A percentile compares a stretch with the other conserved stretches of the same genome.
Conservation (phyloP, 2,888 invertebrate species). For the Sinopyrophorus schimmeli region DNA sequence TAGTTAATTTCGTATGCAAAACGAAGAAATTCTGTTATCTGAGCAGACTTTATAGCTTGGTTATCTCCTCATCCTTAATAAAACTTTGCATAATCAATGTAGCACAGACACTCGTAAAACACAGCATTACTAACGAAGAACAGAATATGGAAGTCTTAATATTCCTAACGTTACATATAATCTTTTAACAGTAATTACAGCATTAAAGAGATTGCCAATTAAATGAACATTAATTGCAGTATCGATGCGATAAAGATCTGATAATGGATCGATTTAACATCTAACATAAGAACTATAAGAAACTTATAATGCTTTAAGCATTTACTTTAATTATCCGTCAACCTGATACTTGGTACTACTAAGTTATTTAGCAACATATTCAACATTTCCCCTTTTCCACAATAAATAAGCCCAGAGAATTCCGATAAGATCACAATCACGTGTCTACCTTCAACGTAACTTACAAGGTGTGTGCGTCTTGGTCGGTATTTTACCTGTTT, state of each 20-base stretch:
- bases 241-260: conserved; percentile 25
- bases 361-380: conserved; percentile 34
- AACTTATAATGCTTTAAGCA: conserved; percentile 25
- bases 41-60: conserved; percentile 13
- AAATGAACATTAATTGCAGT: conserved; percentile 10
- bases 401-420: conserved; percentile 36
- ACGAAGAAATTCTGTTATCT: conserved; percentile 16
- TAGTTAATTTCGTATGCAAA: conserved; percentile 22
- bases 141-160: too few relatives aligned
- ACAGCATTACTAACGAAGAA: conserved; percentile 2
- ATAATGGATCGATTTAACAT: conserved; percentile 32
- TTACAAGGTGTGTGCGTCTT: conserved; percentile 19
- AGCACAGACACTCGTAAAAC: conserved; percentile 9
- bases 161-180: too few relatives aligned
- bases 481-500: conserved; percentile 10
- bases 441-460: conserved; percentile 24
- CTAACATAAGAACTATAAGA: conserved; percentile 24
- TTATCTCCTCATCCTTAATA: conserved; percentile 14
- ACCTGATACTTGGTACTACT: conserved; percentile 21
- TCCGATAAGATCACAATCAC: conserved; percentile 37
- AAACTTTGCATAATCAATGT: conserved; percentile 15
- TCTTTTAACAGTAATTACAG: conserved; percentile 8
- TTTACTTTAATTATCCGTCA: conserved; percentile 39
- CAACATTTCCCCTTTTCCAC: conserved; percentile 27
- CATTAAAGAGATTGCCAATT: conserved; percentile 5